Base-by-base conservation (phyloP, 1,140 invertebrate species). In the Apis dorsata region DNA sequence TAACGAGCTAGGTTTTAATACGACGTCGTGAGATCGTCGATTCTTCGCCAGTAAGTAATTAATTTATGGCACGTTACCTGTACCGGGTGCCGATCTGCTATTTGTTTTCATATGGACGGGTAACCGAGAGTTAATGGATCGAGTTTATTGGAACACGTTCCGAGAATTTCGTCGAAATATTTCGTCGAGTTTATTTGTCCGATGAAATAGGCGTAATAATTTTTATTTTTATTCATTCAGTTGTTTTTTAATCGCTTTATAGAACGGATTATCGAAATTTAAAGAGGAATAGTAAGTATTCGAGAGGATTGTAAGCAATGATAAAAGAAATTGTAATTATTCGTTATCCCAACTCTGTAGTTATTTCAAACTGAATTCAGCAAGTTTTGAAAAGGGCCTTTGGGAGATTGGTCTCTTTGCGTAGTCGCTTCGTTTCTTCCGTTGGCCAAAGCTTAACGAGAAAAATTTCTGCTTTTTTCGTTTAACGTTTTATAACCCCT, bases 321-420 rank as follows among this genome's bases (percentile, higher is more conserved):
- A 15, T 17, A 10, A 75, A 90, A 81, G 88, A 78, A 84, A 77
- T 90, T 91, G 88, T 89, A 90, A 91, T 92, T 92, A 91, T 91
- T 91, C 89, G 86, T 84, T 84, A 81, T 73, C 84, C 68, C 65
- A 82, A 86, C 74, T 89, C 77, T 55, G 78, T 21, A 75, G 77
- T 81, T 86, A 88, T 85, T 87, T 79, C 85, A 49, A 85, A 86
- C 79, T 86, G 62, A 88, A 85, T 83, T 34, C 68, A 10, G 60
- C 68, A 89, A 90, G 79, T 91, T 92, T 89, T 59, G 66, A 74
- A 66, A 65, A 49, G 62, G 53, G 28, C 53, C 49, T 66, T 21
- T 51, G 44, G 44, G 80, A 69, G 44, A 76, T 76, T 63, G 24
- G 24, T 60, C 55, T 28, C n/a, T 60, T 68, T 34, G 51, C 63